These are phyloP conservation scores for Chrysina gloriosa DNA, from an alignment of 2,888 invertebrate genomes.

Conservation along the genomic window DNA sequence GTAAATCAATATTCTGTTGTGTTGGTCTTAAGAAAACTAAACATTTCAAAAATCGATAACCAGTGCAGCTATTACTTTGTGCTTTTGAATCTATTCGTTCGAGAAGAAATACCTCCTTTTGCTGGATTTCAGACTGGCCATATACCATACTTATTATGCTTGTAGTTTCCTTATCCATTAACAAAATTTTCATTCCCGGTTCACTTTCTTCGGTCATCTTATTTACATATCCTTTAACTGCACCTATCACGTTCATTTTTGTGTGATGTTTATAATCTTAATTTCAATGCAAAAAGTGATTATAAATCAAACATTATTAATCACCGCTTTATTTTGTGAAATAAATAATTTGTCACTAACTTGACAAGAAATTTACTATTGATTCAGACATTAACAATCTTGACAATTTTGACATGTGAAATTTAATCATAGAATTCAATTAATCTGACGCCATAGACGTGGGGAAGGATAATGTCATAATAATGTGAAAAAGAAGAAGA, in stretches of 20 bases:
- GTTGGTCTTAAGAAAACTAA: slow-evolving; percentile 96
- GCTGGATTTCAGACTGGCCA: slow-evolving; percentile 97
- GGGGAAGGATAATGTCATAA: no score
- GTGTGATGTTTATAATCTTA: neutral
- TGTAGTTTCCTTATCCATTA: slow-evolving; percentile 98
- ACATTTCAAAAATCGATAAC: slow-evolving; percentile 93
- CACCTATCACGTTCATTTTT: slow-evolving; percentile 93
- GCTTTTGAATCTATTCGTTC: slow-evolving; percentile 77
- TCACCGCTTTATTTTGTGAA: no score
- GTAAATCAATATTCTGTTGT: slow-evolving; percentile 91
- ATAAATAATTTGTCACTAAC: no score
- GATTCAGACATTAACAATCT: no score
- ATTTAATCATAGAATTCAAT: no score
- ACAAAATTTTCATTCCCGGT: slow-evolving; percentile 97
- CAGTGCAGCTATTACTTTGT: slow-evolving; percentile 66
- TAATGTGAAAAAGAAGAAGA: no score
- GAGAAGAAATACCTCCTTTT: slow-evolving; percentile 97
- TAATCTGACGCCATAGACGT: no score
- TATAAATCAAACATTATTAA: no score
- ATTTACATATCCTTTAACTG: slow-evolving; percentile 92
- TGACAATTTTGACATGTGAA: no score
- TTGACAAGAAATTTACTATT: no score
- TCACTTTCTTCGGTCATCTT: slow-evolving; percentile 99
- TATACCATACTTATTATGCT: slow-evolving; percentile 97
- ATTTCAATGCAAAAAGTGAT: neutral